A percentile compares a stretch with the other conserved stretches of the same genome.
phyloP scores from a whole-genome alignment of 2,888 invertebrate species.

The Drosophila mayaguana region DNA sequence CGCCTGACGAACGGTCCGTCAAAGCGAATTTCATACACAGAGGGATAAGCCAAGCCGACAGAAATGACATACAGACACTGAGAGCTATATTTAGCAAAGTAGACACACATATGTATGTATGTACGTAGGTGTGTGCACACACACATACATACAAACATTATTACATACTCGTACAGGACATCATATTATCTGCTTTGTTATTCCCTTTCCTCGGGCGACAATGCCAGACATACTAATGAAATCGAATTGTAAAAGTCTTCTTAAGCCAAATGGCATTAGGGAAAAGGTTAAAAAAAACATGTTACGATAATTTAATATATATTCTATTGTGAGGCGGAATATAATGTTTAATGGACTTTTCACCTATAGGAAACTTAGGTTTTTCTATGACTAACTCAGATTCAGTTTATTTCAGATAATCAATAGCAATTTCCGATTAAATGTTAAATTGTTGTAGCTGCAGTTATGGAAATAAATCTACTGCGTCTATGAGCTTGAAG shows the following conservation, averaged over 20 bases:
- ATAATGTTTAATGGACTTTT: neutral
- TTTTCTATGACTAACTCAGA: too few species aligned
- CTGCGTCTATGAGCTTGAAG: too few species aligned
- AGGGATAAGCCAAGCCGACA: constrained; percentile 49
- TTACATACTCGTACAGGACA: neutral
- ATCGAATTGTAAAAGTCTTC: neutral
- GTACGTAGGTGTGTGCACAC: constrained; percentile 1
- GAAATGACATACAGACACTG: constrained; percentile 25
- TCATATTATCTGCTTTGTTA: constrained; percentile 16
- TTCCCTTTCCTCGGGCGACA: neutral
- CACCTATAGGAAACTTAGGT: too few species aligned
- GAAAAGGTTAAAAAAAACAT: neutral
- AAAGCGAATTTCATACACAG: constrained; percentile 30
- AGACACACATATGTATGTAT: neutral
- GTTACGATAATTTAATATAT: neutral
- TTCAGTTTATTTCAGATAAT: too few species aligned
- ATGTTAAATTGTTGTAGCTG: too few species aligned
- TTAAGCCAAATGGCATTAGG: neutral
- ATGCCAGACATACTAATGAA: constrained; percentile 1
- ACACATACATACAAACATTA: constrained; percentile 1
- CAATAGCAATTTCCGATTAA: too few species aligned
- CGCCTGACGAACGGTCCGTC: constrained; percentile 14
- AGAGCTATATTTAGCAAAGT: constrained; percentile 6
- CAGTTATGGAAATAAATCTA: too few species aligned
- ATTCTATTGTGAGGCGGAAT: too few species aligned